Conservation (phyloP, 2,888 invertebrate genomes). For the Trissoscelio sp. region DNA sequence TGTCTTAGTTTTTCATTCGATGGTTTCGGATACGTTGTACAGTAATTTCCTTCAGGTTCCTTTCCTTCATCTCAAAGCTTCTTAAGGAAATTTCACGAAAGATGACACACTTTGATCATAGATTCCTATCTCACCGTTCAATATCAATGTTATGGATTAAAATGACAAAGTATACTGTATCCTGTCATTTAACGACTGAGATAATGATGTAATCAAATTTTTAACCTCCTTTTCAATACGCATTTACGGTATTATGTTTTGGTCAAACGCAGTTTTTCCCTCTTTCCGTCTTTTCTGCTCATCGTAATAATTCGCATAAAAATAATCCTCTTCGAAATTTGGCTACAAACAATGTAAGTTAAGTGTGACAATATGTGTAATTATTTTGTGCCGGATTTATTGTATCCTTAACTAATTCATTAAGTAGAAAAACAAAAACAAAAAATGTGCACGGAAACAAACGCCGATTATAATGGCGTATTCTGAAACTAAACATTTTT, state of each 20-base stretch:
- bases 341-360: slow-evolving; percentile 7
- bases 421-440: too few species aligned
- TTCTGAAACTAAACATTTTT: too few species aligned
- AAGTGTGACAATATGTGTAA: not conserved
- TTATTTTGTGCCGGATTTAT: slow-evolving; percentile 8
- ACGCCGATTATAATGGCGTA: too few species aligned
- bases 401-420: too few species aligned
- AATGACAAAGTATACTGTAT: slow-evolving; percentile 47
- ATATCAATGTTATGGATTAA: slow-evolving; percentile 59
- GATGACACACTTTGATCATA: slow-evolving; percentile 55
- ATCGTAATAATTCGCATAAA: not conserved
- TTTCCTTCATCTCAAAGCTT: slow-evolving; percentile 46
- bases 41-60: slow-evolving; percentile 47
- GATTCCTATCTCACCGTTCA: slow-evolving; percentile 54
- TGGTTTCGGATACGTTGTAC: slow-evolving; percentile 34
- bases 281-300: too few species aligned
- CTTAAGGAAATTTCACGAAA: slow-evolving; percentile 40
- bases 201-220: slow-evolving; percentile 56
- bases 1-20: slow-evolving; percentile 25
- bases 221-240: slow-evolving; percentile 39
- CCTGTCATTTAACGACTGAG: slow-evolving; percentile 43
- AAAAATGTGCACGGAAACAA: too few species aligned
- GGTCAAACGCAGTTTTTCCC: slow-evolving; percentile 10
- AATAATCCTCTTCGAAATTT: slow-evolving; percentile 13
- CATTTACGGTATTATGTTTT: slow-evolving; percentile 32